phyloP scores from a whole-genome alignment of 2,888 invertebrate genomes.

The Chesias legatella region DNA sequence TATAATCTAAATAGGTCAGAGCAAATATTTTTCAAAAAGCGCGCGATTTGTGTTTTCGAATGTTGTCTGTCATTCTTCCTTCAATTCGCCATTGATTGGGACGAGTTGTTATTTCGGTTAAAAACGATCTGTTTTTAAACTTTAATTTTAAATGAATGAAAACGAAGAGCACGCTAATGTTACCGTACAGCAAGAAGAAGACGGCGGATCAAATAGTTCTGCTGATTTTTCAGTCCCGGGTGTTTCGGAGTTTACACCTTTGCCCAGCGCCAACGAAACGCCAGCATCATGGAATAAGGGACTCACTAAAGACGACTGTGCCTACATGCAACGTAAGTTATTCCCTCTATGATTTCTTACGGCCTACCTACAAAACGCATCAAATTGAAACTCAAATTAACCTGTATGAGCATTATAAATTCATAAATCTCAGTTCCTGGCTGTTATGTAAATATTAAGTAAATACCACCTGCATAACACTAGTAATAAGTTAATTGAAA shows the following conservation, averaged over 20 bases:
- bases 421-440: no score
- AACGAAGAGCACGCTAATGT: constrained; percentile 48
- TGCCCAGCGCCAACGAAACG: constrained; percentile 78
- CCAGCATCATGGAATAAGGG: constrained; percentile 84
- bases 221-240: constrained; percentile 88
- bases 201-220: constrained; percentile 50
- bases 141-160: constrained; percentile 56
- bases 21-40: constrained; percentile 59
- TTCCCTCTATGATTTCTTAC: no score
- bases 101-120: constrained; percentile 54
- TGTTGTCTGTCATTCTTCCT: constrained; percentile 60
- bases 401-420: no score
- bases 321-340: constrained; percentile 89
- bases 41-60: constrained; percentile 69
- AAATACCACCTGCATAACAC: no score
- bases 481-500: no score
- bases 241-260: constrained; percentile 89
- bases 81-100: constrained; percentile 37
- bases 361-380: no score
- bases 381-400: no score
- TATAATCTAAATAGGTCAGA: constrained; percentile 10
- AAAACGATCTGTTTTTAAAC: constrained; percentile 64
- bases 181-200: constrained; percentile 15
- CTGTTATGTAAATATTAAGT: no score
- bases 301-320: constrained; percentile 86